Conservation (phyloP, 2,113 vertebrate species). For the Malurus cyaneus region DNA sequence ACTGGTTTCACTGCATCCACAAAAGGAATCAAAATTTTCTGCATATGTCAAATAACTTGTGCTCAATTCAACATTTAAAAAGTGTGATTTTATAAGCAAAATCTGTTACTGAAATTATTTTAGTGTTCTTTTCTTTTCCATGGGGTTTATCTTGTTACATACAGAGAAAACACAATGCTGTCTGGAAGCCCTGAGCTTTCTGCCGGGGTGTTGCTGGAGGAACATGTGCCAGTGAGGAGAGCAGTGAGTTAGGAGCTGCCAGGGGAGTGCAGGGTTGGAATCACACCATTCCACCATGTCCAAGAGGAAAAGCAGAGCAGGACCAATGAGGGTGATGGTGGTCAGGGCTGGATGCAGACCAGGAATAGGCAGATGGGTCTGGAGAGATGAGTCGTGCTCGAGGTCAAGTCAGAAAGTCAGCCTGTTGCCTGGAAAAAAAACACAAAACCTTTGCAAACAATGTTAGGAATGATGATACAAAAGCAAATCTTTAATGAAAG, state of each 20-base stretch:
- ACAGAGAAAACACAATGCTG: not conserved
- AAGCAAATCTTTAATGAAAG: no score
- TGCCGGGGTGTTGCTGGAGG: not conserved
- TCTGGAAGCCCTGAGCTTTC: not conserved
- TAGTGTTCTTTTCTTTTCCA: not conserved
- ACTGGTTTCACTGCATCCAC: not conserved
- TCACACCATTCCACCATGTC: not conserved
- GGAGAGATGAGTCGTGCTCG: fast-evolving
- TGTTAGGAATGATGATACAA: no score
- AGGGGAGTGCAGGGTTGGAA: not conserved
- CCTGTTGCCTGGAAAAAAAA: no score
- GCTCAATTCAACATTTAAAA: not conserved
- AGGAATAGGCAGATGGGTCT: not conserved
- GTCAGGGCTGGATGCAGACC: not conserved
- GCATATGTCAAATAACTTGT: not conserved
- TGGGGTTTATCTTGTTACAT: not conserved
- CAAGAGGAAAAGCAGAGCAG: not conserved
- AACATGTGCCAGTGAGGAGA: fast-evolving
- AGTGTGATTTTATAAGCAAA: not conserved
- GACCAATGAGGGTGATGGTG: no score
- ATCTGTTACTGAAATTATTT: not conserved
- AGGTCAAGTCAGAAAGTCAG: not conserved
- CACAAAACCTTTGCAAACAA: no score
- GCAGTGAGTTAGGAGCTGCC: fast-evolving
- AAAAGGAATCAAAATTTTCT: not conserved